These are phyloP conservation scores for Formica selysi DNA, from an alignment of 1,140 invertebrate genomes.

Conservation along the genomic window DNA sequence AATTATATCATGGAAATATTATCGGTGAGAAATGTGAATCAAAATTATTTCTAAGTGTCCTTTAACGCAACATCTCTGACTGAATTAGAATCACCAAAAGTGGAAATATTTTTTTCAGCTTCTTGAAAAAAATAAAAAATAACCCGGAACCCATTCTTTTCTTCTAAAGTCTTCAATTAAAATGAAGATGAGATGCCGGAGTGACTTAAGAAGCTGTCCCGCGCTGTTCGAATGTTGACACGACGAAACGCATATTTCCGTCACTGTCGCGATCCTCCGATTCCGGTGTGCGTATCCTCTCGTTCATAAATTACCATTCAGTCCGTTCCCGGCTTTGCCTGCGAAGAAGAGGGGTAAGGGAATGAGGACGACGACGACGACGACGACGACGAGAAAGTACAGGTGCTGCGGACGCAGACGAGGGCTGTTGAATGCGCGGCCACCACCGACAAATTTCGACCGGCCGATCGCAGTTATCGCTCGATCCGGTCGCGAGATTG, in stretches of 20 bases:
- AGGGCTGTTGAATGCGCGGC: slow-evolving; percentile 48
- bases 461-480: slow-evolving; percentile 79
- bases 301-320: slow-evolving; percentile 44
- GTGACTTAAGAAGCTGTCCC: not conserved
- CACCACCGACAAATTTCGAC: slow-evolving; percentile 77
- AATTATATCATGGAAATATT: not conserved
- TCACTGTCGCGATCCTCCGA: slow-evolving; percentile 5
- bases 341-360: not conserved
- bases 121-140: not conserved
- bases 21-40: not conserved
- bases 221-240: not conserved
- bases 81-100: not conserved
- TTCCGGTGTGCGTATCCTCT: slow-evolving; percentile 3
- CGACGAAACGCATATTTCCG: not conserved
- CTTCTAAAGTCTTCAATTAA: slow-evolving; percentile 2
- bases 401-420: slow-evolving; percentile 59
- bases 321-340: not conserved
- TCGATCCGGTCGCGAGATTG: slow-evolving; percentile 77
- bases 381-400: slow-evolving; percentile 37
- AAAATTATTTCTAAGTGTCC: not conserved
- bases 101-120: not conserved
- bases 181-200: not conserved
- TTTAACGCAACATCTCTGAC: not conserved
- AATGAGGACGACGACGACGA: not conserved
- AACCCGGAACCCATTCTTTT: too few species aligned